Evolutionary conservation across 2,113 vertebrate genomes (phyloP), one percentile per base, ranked within the genome.

Genomic region (Procavia capensis): DNA sequence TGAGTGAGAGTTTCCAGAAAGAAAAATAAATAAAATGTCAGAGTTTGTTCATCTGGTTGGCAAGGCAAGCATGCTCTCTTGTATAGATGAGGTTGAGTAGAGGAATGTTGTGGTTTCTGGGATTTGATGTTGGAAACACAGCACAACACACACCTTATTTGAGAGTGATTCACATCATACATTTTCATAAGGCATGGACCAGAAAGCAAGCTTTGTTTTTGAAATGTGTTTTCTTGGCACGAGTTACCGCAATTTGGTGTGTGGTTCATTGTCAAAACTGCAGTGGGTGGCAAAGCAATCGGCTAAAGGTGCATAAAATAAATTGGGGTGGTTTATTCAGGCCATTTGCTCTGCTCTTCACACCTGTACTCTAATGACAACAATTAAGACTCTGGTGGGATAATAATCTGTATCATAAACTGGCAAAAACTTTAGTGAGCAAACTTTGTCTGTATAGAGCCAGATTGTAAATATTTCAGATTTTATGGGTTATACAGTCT

Each of bases 11-110:
- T 96, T 97, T 97, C 82, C 95, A 92, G 63, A 96, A 96, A 96
- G 88, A 66, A 95, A 97, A 97, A 97, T 96, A 97, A 97, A 96
- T 90, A 96, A 90, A 95, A 95, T 89, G 94, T 97, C 96, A 96
- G 76, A 29, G 83, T 89, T 91, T 95, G 59, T 97, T 98, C 92
- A 96, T 97, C 91, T 96, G 81, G 57, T 93, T 96, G 92, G 95
- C 96, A 81, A 96, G 82, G 74, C 75, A n/a, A 88, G 61, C 43
- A 66, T 50, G 84, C 61, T 27, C 9, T 27, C 39, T 75, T 87
- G 83, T 61, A 17, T 72, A 86, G 87, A 92, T 74, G 85, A 94
- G 91, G 84, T 43, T 91, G 68, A 64, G 39, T 34, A 36, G 63
- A 97, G 50, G 90, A 97, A 97, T 96, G 88, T 92, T 96, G 96